A percentile compares a stretch with the other conserved stretches of the same genome.
phyloP scores from a whole-genome alignment of 2,113 vertebrate genomes.

The Ceyx melanurus region DNA sequence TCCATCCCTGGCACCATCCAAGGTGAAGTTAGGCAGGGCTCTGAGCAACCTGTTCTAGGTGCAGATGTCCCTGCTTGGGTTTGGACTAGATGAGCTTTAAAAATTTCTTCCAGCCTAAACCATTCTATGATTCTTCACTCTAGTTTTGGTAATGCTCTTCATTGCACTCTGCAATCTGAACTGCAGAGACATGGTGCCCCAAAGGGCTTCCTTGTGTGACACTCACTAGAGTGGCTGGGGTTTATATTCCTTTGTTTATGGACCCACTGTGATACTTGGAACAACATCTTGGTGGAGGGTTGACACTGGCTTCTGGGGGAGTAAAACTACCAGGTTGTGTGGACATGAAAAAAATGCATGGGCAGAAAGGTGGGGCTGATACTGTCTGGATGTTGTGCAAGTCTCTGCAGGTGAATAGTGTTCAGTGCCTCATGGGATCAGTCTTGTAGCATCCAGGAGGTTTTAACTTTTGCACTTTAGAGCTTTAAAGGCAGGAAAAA shows the following conservation, averaged over 20 bases:
- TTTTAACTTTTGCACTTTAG: background rate
- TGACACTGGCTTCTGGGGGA: background rate
- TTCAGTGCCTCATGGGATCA: background rate
- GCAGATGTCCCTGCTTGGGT: background rate
- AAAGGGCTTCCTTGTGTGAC: background rate
- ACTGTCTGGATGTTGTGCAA: rapidly evolving
- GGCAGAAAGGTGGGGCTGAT: background rate
- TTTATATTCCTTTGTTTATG: background rate
- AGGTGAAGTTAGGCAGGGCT: background rate
- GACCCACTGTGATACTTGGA: background rate
- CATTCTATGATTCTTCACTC: background rate
- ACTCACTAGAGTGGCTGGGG: background rate
- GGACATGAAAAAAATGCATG: background rate
- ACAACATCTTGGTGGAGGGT: background rate
- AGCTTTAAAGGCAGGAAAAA: background rate
- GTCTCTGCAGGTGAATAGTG: background rate
- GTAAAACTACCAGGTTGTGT: background rate
- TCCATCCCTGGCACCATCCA: background rate
- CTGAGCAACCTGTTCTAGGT: background rate
- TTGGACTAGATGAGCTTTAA: background rate
- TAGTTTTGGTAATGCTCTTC: background rate
- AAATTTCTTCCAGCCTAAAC: background rate
- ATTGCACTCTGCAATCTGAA: rapidly evolving
- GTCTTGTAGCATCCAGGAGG: background rate
- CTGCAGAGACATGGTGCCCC: background rate